Evolutionary conservation across 2,797 vertebrate genomes (phyloP), one percentile per base, ranked within the genome.

Genomic region (Discoglossus pictus): DNA sequence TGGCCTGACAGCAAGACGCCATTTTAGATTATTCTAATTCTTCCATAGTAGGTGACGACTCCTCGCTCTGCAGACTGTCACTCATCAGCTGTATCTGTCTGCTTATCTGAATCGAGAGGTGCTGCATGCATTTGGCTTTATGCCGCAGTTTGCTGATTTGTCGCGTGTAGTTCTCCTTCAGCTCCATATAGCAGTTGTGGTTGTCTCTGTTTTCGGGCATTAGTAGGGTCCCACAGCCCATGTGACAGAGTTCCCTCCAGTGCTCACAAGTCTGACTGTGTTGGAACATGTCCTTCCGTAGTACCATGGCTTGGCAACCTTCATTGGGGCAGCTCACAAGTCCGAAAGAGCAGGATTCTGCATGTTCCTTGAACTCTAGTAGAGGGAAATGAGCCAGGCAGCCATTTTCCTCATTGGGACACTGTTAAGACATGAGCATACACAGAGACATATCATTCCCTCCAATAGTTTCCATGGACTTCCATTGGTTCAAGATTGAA

Each of bases 101-200:
- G 78, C 80, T 86, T 81, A 92, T 83, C 80, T 88, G 75, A 9
- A 73, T 24, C 4, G 65, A 65, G 6, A 65, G 23, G 8, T 35
- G 60, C 31, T 59, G 61, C 2, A 72, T 44, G 23, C 43, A 77
- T 76, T 54, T 75, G 79, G 77, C 91, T 84, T 73, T 84, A 86
- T 68, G 79, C 77, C 72, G 34, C 34, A 70, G 18, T 12, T 58
- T 70, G 13, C 51, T 35, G 10, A 86, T 87, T 44, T 81, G 75
- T 27, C 73, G 73, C 31, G 83, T 79, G 16, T 89, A 90, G 68
- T 89, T 83, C 21, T 88, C 82, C 16, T 79, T 86, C 52, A 92
- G 78, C 51, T 92, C 82, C 20, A 68, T 80, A 79, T 91, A 91
- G 80, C 91, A 93, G 84, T 92, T 91, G 81, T 91, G 91, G 34